These are phyloP conservation scores for Tupiocoris notatus DNA, from an alignment of 2,888 invertebrate species.

Conservation along the genomic window DNA sequence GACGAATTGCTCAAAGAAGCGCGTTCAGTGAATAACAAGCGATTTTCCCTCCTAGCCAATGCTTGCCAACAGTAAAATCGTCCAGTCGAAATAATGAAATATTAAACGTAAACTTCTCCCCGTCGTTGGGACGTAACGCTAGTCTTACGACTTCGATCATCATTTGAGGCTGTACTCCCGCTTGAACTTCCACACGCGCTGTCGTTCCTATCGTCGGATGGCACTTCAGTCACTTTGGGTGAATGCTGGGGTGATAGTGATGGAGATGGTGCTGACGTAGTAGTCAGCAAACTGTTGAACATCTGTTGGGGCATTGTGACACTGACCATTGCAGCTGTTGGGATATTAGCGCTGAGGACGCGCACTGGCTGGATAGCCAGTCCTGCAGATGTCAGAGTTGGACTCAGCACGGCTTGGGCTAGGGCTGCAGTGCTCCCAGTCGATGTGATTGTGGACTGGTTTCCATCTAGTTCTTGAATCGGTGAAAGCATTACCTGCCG, in stretches of 20 bases:
- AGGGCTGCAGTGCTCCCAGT: constrained; percentile 64
- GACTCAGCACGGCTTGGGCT: constrained; percentile 74
- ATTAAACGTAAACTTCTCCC: constrained; percentile 60
- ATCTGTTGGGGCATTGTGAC: constrained; percentile 57
- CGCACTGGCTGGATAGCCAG: constrained; percentile 53
- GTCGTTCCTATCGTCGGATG: constrained; percentile 52
- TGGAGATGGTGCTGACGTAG: constrained; percentile 54
- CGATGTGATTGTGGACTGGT: constrained; percentile 48
- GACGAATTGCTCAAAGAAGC: too few relatives aligned
- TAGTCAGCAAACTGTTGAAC: constrained; percentile 51
- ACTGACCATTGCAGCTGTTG: constrained; percentile 27
- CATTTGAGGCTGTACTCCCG: constrained; percentile 52
- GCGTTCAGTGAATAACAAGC: too few relatives aligned
- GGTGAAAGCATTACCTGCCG: constrained; percentile 77
- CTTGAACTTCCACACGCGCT: constrained; percentile 53
- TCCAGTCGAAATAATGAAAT: too few relatives aligned
- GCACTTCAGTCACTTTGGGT: constrained; percentile 51
- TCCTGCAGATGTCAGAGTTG: constrained; percentile 59
- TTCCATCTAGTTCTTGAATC: constrained; percentile 79
- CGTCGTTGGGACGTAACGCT: constrained; percentile 55
- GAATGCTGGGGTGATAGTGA: constrained; percentile 55
- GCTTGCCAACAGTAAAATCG: too few relatives aligned
- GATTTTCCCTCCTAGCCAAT: too few relatives aligned
- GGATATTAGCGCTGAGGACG: constrained; percentile 32
- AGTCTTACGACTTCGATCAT: constrained; percentile 56